Evolutionary conservation across 1,140 invertebrate genomes (phyloP).

Genomic region (Periplaneta americana): DNA sequence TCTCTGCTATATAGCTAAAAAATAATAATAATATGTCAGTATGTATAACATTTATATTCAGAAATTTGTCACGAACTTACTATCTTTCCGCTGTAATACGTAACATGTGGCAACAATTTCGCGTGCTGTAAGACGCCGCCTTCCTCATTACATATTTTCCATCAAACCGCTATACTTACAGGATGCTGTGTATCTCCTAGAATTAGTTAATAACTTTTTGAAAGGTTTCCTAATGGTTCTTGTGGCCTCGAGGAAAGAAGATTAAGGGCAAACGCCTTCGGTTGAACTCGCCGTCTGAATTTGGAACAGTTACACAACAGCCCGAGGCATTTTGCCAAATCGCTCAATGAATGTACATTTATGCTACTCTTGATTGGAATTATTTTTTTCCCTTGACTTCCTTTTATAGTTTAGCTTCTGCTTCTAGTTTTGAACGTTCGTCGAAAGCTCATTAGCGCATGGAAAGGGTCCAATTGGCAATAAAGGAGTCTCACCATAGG

Average conservation of each 20-base stretch:
- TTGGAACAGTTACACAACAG: neutral
- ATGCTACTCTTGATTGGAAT: neutral
- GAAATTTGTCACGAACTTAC: too few species aligned
- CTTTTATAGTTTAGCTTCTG: neutral
- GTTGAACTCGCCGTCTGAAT: neutral
- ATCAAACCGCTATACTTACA: too few species aligned
- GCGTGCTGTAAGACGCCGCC: too few species aligned
- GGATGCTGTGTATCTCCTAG: neutral
- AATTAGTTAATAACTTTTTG: neutral
- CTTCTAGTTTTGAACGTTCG: neutral
- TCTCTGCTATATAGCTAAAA: too few species aligned
- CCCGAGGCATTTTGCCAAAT: neutral
- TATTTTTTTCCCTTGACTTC: neutral
- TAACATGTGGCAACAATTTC: too few species aligned
- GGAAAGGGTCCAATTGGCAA: constrained; percentile 15
- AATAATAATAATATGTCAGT: too few species aligned
- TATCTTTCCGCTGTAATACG: too few species aligned
- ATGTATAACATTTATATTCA: too few species aligned
- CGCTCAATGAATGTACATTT: neutral
- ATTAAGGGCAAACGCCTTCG: neutral
- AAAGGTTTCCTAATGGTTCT: neutral
- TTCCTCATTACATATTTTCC: too few species aligned
- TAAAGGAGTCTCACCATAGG: neutral
- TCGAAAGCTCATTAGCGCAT: constrained; percentile 9
- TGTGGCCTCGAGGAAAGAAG: neutral